Evolutionary conservation across 2,888 invertebrate species (phyloP), one percentile per base, ranked within the genome.

Genomic region (Clunio marinus): DNA sequence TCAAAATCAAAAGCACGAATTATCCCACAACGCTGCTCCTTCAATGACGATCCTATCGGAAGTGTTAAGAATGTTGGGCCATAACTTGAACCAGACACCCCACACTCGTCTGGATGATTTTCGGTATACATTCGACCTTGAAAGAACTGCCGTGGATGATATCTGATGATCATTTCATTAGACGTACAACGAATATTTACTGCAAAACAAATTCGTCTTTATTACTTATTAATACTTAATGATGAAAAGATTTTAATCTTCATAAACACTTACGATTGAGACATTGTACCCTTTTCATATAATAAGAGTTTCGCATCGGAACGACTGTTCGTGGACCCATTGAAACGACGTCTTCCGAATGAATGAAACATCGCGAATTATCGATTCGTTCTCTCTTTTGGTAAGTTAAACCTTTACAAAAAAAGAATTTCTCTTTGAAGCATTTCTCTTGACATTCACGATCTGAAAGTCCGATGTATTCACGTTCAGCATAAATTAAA

Each of bases 331-430:
- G 86, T 1, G 90, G 89, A 69, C 92, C 91, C 59, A 87, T 83
- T n/a, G 89, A 86, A 72, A 88, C 84, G 66, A 88, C 86, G 76
- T 93, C 91, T 77, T 92, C 91, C 70, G 90, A 88, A 78, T 92
- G 91, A 58, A 93, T 80, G 70, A 86, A 82, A 73, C 91, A 92
- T 70, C 80, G 73, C 46, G 77, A 76, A 22, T 71, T 70, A 15
- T 70, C 68, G 1, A 58, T 5, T 7, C 57, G 69, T 69, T 75
- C 75, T 73, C 70, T 71, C 68, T 75, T 73, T 65, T 73, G 74
- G 71, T 74, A 74, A 55, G 88, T 87, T 74, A 86, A 89, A 2
- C 88, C 89, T 70, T 88, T 83, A 73, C 91, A 91, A 71, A 86
- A 82, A 75, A 91, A 91, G 27, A 81, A 81, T 8, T 78, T 77